phyloP scores from a whole-genome alignment of 2,797 vertebrate genomes.

The Pseudochromis fuscus region DNA sequence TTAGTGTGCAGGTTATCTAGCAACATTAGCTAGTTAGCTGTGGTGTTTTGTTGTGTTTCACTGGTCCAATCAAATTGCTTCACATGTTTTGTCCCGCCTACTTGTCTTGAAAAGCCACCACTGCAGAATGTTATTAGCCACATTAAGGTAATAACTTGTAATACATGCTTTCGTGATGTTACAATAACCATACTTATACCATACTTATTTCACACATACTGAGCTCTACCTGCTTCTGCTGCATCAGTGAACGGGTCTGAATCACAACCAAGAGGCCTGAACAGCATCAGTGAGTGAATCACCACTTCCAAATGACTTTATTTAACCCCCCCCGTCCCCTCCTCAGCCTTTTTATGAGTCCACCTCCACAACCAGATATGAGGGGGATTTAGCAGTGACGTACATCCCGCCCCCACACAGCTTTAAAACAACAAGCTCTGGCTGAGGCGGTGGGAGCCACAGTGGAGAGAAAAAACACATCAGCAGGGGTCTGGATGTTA shows the following conservation, averaged over 20 bases:
- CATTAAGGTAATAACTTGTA: not conserved
- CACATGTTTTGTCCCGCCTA: no score
- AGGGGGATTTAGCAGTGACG: slow-evolving; percentile 63
- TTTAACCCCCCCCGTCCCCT: slow-evolving; percentile 5
- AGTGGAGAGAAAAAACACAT: slow-evolving; percentile 61
- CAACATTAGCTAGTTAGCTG: no score
- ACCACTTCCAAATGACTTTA: slow-evolving; percentile 1
- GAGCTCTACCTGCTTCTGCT: no score
- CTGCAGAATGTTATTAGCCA: not conserved
- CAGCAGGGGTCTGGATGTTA: slow-evolving; percentile 60
- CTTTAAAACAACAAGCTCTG: slow-evolving; percentile 73
- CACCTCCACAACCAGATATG: slow-evolving; percentile 33
- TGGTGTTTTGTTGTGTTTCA: no score
- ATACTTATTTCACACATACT: not conserved
- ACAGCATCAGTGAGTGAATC: not conserved
- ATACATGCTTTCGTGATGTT: no score
- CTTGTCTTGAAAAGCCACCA: no score
- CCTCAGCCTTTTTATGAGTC: slow-evolving; percentile 8
- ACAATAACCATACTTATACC: no score
- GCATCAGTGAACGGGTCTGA: no score
- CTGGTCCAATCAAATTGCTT: no score
- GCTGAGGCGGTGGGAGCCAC: slow-evolving; percentile 45
- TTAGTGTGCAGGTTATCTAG: no score
- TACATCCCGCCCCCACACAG: slow-evolving; percentile 43
- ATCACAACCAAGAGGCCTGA: no score